Evolutionary conservation across 2,113 vertebrate genomes (phyloP).

Genomic region (Lates calcarifer): DNA sequence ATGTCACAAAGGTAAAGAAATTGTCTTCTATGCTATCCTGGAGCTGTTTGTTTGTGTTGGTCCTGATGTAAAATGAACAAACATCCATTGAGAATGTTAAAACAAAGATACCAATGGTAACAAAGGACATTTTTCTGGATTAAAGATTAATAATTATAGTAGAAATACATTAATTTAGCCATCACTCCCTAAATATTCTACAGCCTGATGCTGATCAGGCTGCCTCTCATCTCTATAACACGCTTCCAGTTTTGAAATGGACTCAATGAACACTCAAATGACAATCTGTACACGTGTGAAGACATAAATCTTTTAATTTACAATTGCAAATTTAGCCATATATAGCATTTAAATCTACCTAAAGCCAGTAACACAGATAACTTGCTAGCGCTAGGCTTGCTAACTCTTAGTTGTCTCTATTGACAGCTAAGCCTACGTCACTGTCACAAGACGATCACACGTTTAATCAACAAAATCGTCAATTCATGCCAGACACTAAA

Average conservation of each 20-base stretch:
- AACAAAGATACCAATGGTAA: neutral
- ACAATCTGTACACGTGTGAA: too few relatives aligned
- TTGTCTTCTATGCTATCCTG: neutral
- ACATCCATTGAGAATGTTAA: neutral
- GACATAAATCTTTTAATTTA: neutral
- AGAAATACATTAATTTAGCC: neutral
- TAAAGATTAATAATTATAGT: neutral
- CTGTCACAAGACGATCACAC: neutral
- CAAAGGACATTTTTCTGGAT: neutral
- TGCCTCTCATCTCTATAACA: neutral
- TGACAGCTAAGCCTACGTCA: conserved; percentile 30
- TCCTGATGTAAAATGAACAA: neutral
- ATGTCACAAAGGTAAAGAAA: neutral
- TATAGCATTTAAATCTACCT: accelerated
- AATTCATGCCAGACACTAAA: neutral
- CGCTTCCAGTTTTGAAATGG: neutral
- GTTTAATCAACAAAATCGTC: neutral
- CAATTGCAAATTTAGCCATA: neutral
- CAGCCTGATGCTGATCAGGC: neutral
- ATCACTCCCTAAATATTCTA: neutral
- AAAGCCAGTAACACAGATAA: too few relatives aligned
- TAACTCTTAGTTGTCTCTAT: neutral
- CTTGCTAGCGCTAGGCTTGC: conserved; percentile 4
- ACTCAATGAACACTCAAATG: accelerated
- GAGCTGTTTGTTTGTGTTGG: neutral